These are phyloP conservation scores for Hafferia zeledoni DNA, from an alignment of 2,797 vertebrate genomes.

Conservation along the genomic window DNA sequence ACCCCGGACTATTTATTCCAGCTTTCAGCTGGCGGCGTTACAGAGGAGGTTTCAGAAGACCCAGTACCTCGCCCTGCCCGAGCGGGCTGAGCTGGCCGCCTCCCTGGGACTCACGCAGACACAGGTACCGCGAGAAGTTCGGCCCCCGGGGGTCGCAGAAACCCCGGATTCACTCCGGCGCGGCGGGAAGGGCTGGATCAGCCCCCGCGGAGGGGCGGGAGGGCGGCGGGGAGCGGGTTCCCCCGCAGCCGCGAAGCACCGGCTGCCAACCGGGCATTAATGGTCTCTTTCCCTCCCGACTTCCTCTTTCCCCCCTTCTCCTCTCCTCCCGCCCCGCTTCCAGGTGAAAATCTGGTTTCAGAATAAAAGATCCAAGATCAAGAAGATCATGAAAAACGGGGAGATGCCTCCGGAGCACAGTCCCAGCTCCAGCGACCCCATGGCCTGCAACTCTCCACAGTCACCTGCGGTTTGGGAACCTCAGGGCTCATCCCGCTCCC, in stretches of 20 bases:
- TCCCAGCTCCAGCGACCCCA: constrained; percentile 98
- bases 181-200: not conserved
- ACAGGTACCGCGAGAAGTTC: constrained; percentile 80
- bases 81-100: constrained; percentile 96
- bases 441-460: constrained; percentile 99
- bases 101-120: constrained; percentile 96
- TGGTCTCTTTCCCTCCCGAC: not conserved
- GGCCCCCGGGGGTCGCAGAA: not conserved
- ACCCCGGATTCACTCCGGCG: fast-evolving
- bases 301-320: not conserved
- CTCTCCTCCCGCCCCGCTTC: not conserved
- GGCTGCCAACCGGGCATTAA: not conserved
- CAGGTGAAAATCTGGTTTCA: constrained; percentile 99
- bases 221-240: not conserved
- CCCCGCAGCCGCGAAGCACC: not conserved
- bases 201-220: not conserved
- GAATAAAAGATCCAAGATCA: constrained; percentile 98
- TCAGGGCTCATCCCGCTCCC: constrained; percentile 90
- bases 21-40: constrained; percentile 96
- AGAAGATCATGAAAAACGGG: constrained; percentile 99
- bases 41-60: constrained; percentile 98
- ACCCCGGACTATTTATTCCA: constrained; percentile 97
- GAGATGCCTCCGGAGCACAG: constrained; percentile 97
- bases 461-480: constrained; percentile 97
- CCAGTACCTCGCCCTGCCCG: constrained; percentile 96